Evolutionary conservation across 2,797 vertebrate genomes (phyloP), one percentile per base, ranked within the genome.

Genomic region (Pantherophis vulpinus): DNA sequence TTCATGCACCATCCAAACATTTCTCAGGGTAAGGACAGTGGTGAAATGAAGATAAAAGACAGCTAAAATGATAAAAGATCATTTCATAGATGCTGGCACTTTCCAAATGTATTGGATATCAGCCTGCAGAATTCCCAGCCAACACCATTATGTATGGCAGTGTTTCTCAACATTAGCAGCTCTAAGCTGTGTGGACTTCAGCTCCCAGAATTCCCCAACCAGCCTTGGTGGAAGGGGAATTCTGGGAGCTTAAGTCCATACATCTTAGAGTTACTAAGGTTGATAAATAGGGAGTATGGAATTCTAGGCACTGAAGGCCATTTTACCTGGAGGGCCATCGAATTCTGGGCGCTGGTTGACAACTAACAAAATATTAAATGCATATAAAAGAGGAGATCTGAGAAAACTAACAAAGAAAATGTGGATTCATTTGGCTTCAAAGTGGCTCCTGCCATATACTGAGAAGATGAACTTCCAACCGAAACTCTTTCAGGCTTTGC

Each of bases 401-500:
- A 59, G 25, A 56, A 6, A 23, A 87, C 16, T 5, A 56, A 88
- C 18, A 55, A 60, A 23, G 14, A 0, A 0, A 47, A 61, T 66
- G 47, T 66, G 23, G 95, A 95, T 96, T 93, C 92, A 37, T 95
- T 91, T 59, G 0, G 0, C n/a, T 0, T 0, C 91, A 18, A 0
- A 0, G 93, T 42, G 91, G 91, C 90, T 0, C 29, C 93, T 90
- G 83, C 91, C 93, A 94, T 94, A n/a, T 56, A 70, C 91, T 95
- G 95, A 95, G 92, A 94, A 94, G 95, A 97, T 96, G 94, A 96
- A 96, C 96, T 97, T 97, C 96, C 95, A 96, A 94, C 96, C 95
- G 96, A 97, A 97, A 96, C 94, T 93, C 93, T 96, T 96, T 96
- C 97, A 96, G 96, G 93, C n/a, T 94, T 94, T 96, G 95, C 93